phyloP scores from a whole-genome alignment of 2,113 vertebrate genomes.

The Solea solea region DNA sequence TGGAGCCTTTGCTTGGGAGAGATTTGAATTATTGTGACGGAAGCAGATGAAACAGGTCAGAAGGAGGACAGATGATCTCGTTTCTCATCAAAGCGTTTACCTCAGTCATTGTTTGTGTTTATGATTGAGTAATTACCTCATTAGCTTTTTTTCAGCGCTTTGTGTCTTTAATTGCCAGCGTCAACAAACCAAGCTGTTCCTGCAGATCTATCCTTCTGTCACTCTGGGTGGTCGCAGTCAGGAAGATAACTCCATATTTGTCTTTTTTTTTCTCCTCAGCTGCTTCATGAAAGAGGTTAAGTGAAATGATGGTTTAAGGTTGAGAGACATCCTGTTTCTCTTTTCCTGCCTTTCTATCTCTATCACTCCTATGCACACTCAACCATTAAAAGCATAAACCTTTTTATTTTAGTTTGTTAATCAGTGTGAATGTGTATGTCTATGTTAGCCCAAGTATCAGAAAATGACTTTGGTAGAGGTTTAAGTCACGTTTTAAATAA shows the following conservation, averaged over 20 bases:
- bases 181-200: conserved; percentile 60
- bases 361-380: not conserved
- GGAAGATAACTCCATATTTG: conserved; percentile 67
- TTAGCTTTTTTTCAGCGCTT: conserved; percentile 33
- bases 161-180: conserved; percentile 36
- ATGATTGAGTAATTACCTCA: conserved; percentile 41
- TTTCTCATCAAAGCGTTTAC: conserved; percentile 38
- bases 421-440: too few relatives aligned
- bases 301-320: conserved; percentile 43
- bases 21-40: conserved; percentile 34
- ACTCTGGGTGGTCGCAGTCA: conserved; percentile 33
- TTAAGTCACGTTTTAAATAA: too few relatives aligned
- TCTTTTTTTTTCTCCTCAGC: conserved; percentile 40
- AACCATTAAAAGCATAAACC: not conserved
- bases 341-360: conserved; percentile 16
- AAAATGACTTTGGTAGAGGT: too few relatives aligned
- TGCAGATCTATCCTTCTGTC: conserved; percentile 40
- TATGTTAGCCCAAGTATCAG: too few relatives aligned
- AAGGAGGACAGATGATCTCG: conserved; percentile 23
- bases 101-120: conserved; percentile 39
- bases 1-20: not conserved
- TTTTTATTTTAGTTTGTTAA: not conserved
- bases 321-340: conserved; percentile 43
- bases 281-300: conserved; percentile 22
- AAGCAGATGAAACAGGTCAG: conserved; percentile 35